Evolutionary conservation across 2,797 vertebrate genomes (phyloP).

Genomic region (Pseudotriccus pelzelni): DNA sequence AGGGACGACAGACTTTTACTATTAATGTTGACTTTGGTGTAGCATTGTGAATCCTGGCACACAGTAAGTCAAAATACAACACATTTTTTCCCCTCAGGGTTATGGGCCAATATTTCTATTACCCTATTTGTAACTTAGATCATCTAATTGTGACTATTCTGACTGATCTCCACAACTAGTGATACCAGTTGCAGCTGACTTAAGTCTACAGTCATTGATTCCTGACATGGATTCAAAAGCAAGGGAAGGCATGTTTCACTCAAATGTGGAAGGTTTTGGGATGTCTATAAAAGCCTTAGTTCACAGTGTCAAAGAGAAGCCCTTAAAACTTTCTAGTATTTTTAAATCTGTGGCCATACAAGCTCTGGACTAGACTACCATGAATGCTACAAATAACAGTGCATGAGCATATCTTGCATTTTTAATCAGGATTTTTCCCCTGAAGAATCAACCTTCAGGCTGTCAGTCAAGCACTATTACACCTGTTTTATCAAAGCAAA

Average conservation of each 20-base stretch:
- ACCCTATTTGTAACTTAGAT: neutral
- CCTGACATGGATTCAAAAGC: neutral
- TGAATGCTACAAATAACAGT: neutral
- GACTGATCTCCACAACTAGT: neutral
- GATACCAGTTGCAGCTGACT: neutral
- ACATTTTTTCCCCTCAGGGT: neutral
- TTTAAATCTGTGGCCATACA: neutral
- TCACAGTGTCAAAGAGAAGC: neutral
- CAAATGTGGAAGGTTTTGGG: neutral
- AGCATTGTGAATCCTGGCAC: neutral
- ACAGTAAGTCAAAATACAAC: neutral
- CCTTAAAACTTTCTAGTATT: neutral
- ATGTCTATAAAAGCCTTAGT: neutral
- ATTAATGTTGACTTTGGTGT: neutral
- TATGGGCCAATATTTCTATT: neutral
- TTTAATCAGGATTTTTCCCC: neutral
- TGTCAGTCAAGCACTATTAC: neutral
- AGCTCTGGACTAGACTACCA: neutral
- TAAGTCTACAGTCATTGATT: neutral
- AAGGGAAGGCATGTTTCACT: neutral
- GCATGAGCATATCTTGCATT: neutral
- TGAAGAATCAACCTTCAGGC: neutral
- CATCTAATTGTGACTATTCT: neutral
- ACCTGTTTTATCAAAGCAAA: neutral
- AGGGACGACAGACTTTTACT: neutral